Evolutionary conservation across 2,888 invertebrate genomes (phyloP), one percentile per base, ranked within the genome.

Genomic region (Calliphora vomitoria): DNA sequence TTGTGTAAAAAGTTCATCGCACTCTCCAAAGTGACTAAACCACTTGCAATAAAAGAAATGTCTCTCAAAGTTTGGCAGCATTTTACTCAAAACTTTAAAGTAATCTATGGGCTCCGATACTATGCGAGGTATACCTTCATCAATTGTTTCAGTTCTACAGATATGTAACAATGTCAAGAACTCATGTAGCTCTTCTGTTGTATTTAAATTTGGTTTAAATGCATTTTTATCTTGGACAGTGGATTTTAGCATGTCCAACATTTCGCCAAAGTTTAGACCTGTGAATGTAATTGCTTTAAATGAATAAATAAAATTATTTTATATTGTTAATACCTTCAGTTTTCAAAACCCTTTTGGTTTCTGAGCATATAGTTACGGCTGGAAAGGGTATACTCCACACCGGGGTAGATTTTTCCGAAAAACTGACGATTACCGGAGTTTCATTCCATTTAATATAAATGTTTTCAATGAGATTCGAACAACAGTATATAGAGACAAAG

Each of bases 361-460:
- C 93, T 15, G 93, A 92, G 74, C 93, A 93, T 35, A 93, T 91
- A 20, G 93, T 93, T 15, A 93, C 90, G 4, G 93, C 93, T 38
- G 93, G 93, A 82, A 93, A 93, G 0, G 93, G 93, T 82, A 93
- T 93, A 76, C 90, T 92, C 93, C 93, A 93, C 0, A 93, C 92
- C 3, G 93, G 92, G 4, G 96, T 96, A 0, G 96, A 95, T 82
- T 95, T 95, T 92, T 96, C 96, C 0, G 96, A 96, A 91, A 96
- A 96, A 90, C 96, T 96, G 3, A 96, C 96, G 79, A 96, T 96
- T 1, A 96, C 96, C 0, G 96, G 96, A 83, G 95, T 95, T 86
- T 95, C 95, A 76, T 95, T 94, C 96, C 96, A 96, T 91, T 96
- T 96, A 78, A 94, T 94, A 94, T 95, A 96, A 8, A 95, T 95